phyloP scores from a whole-genome alignment of 2,888 invertebrate species.

The Mesodorylaimus sp. region DNA sequence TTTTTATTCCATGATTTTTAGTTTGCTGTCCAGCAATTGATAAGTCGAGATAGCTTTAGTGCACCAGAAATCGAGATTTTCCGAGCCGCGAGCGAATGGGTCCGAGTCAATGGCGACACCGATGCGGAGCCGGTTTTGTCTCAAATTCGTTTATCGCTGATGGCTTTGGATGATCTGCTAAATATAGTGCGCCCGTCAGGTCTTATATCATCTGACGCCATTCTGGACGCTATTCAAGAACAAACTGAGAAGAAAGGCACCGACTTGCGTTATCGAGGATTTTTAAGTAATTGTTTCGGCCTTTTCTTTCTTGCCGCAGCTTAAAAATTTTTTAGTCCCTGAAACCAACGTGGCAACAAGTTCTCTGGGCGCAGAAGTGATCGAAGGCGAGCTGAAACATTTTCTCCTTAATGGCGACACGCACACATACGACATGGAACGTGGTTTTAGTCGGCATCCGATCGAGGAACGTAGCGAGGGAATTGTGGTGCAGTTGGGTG shows the following conservation, averaged over 20 bases:
- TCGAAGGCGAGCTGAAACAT: conserved; percentile 69
- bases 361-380: background rate
- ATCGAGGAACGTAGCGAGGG: conserved; percentile 53
- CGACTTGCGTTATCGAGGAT: conserved; percentile 58
- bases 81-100: conserved; percentile 68
- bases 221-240: conserved; percentile 81
- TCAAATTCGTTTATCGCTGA: conserved; percentile 57
- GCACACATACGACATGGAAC: conserved; percentile 71
- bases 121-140: conserved; percentile 16
- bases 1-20: conserved; percentile 23
- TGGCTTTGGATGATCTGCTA: conserved; percentile 66
- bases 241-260: conserved; percentile 57
- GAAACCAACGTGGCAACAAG: background rate
- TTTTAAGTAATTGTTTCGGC: conserved; percentile 14
- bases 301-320: conserved; percentile 10
- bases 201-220: conserved; percentile 65
- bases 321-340: background rate
- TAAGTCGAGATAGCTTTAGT: conserved; percentile 82
- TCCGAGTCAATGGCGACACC: conserved; percentile 47
- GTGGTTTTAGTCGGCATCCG: conserved; percentile 69
- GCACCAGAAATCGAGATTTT: conserved; percentile 90
- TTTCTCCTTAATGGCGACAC: conserved; percentile 74
- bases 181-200: conserved; percentile 68
- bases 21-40: conserved; percentile 60
- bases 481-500: conserved; percentile 18